Evolutionary conservation across 2,888 invertebrate genomes (phyloP).

Genomic region (Nipponacmea schrenckii): DNA sequence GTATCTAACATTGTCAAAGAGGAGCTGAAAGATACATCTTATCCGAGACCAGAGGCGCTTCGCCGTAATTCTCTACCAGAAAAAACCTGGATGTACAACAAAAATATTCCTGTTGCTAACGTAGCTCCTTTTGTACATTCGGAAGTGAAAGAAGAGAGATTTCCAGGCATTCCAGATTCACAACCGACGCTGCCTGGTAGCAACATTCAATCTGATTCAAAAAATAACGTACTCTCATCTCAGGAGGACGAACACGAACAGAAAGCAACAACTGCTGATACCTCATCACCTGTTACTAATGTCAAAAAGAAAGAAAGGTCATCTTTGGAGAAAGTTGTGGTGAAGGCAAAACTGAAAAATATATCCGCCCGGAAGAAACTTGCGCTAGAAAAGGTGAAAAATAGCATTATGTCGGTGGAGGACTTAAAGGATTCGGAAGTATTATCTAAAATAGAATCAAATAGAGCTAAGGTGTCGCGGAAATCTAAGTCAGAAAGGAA

Average conservation of each 20-base stretch:
- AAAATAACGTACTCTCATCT: constrained; percentile 5
- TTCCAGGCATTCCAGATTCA: neutral
- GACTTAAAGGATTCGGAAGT: neutral
- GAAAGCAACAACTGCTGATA: constrained; percentile 6
- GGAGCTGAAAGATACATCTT: neutral
- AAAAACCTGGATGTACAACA: constrained; percentile 31
- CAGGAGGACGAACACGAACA: constrained; percentile 5
- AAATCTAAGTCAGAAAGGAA: neutral
- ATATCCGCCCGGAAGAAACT: neutral
- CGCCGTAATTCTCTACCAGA: constrained; percentile 30
- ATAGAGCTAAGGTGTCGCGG: neutral
- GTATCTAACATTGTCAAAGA: neutral
- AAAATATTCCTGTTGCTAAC: constrained; percentile 57
- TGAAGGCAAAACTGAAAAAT: neutral
- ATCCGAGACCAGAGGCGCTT: constrained; percentile 25
- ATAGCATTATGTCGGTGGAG: neutral
- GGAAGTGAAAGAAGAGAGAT: constrained; percentile 20
- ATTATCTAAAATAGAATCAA: neutral
- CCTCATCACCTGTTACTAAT: neutral
- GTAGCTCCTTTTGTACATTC: constrained; percentile 53
- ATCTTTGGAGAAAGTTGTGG: neutral
- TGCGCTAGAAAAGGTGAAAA: neutral
- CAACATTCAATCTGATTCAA: neutral
- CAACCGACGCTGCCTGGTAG: constrained; percentile 1
- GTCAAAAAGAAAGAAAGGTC: constrained; percentile 7